Percentiles rank a stretch among this genome's conserved stretches.
These are phyloP conservation scores for Diglossa brunneiventris DNA, from an alignment of 2,113 vertebrate species.

Conservation along the genomic window DNA sequence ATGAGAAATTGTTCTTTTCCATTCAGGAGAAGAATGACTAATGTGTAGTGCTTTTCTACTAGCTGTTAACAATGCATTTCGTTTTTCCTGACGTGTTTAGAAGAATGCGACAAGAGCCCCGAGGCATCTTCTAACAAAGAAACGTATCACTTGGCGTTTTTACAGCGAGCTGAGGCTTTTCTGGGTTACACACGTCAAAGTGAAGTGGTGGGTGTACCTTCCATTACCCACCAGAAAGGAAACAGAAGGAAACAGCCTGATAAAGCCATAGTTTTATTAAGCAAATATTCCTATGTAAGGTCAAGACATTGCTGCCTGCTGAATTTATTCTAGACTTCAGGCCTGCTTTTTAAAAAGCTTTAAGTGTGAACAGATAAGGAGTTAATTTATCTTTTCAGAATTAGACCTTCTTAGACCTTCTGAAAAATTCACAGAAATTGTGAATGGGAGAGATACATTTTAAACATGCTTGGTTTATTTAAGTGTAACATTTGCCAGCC, in stretches of 20 bases:
- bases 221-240: slow-evolving; percentile 40
- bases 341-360: background rate
- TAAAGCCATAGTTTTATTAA: slow-evolving; percentile 29
- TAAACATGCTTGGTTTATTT: background rate
- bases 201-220: slow-evolving; percentile 16
- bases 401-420: background rate
- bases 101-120: slow-evolving; percentile 16
- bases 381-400: slow-evolving; percentile 25
- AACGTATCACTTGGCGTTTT: background rate
- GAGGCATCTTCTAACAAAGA: slow-evolving; percentile 28
- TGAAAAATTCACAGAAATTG: background rate
- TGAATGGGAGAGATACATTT: background rate
- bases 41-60: background rate
- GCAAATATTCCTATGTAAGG: slow-evolving; percentile 7
- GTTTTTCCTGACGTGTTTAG: slow-evolving; percentile 17
- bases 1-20: slow-evolving; percentile 28
- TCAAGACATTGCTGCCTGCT: slow-evolving; percentile 1
- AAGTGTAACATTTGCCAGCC: background rate
- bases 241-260: slow-evolving; percentile 43
- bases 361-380: background rate
- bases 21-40: slow-evolving; percentile 26
- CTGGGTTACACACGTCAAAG: slow-evolving; percentile 44
- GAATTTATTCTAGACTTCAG: background rate
- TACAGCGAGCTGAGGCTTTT: background rate
- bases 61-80: slow-evolving; percentile 27